Percentiles rank a stretch among this genome's conserved stretches.
Conservation (phyloP, 2,888 invertebrate genomes). For the Sinhomidia bicolor region DNA sequence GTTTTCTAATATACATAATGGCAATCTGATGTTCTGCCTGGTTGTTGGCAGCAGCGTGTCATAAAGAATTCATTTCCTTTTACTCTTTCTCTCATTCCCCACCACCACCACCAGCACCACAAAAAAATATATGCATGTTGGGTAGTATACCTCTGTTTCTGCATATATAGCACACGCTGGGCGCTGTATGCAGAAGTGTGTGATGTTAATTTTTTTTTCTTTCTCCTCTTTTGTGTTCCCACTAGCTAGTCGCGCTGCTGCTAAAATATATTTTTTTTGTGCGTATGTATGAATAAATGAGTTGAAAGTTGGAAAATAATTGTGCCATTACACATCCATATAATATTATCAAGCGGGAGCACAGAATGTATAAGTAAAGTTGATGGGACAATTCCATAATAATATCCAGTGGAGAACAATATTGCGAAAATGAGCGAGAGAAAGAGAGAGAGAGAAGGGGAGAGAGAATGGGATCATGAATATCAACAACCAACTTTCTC, state of each 20-base stretch:
- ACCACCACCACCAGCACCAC: not conserved
- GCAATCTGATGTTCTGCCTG: not conserved
- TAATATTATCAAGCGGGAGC: no score
- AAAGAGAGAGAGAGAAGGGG: not conserved
- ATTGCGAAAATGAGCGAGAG: not conserved
- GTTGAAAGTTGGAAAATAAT: slow-evolving; percentile 54
- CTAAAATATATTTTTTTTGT: not conserved
- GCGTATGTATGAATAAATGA: slow-evolving; percentile 26
- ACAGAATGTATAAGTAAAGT: no score
- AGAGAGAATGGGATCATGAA: slow-evolving; percentile 48
- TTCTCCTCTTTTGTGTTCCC: not conserved
- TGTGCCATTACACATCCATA: slow-evolving; percentile 62
- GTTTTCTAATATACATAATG: not conserved
- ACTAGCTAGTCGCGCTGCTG: no score
- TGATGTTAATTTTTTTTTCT: no score
- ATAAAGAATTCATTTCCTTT: slow-evolving; percentile 61
- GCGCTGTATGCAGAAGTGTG: no score
- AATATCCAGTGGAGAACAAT: slow-evolving; percentile 16
- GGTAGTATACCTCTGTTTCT: no score
- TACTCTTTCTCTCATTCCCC: not conserved
- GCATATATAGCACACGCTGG: no score
- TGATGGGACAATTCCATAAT: not conserved
- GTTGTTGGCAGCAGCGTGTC: slow-evolving; percentile 34
- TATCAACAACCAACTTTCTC: slow-evolving; percentile 61
- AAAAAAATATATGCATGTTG: no score